phyloP scores from a whole-genome alignment of 2,113 vertebrate genomes.

The Columbina picui region DNA sequence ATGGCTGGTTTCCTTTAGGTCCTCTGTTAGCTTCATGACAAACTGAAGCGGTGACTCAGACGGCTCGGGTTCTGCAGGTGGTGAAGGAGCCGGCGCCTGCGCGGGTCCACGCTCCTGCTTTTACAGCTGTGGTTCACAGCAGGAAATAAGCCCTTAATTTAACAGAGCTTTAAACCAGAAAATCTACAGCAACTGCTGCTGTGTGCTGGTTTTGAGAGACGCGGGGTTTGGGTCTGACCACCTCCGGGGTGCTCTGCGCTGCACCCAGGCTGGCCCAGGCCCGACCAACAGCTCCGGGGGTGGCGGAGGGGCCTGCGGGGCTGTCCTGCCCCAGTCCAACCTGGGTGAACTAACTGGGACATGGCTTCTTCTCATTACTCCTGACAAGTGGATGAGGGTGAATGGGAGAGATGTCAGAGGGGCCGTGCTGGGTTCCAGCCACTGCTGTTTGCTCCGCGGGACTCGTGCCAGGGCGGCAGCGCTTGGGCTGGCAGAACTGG shows the following conservation, averaged over 20 bases:
- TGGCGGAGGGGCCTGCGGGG: background rate
- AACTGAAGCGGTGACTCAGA: background rate
- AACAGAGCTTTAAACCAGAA: background rate
- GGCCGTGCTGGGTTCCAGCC: background rate
- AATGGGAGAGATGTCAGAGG: background rate
- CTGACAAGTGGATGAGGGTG: background rate
- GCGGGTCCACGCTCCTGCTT: background rate
- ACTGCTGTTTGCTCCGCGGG: background rate
- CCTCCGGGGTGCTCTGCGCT: background rate
- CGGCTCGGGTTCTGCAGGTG: background rate
- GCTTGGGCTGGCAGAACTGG: background rate
- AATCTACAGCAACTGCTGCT: background rate
- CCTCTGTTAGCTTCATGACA: background rate
- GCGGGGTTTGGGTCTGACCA: background rate
- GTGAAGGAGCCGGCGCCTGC: background rate
- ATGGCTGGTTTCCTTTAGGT: background rate
- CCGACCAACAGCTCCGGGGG: too few relatives aligned
- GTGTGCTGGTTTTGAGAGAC: background rate
- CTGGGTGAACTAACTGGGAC: background rate
- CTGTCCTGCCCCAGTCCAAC: background rate
- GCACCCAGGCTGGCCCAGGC: fast-evolving
- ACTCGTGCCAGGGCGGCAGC: background rate
- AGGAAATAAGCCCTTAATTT: background rate
- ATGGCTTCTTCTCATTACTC: background rate
- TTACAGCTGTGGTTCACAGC: background rate